Evolutionary conservation across 2,888 invertebrate genomes (phyloP).

Genomic region (Lottia gigantea): DNA sequence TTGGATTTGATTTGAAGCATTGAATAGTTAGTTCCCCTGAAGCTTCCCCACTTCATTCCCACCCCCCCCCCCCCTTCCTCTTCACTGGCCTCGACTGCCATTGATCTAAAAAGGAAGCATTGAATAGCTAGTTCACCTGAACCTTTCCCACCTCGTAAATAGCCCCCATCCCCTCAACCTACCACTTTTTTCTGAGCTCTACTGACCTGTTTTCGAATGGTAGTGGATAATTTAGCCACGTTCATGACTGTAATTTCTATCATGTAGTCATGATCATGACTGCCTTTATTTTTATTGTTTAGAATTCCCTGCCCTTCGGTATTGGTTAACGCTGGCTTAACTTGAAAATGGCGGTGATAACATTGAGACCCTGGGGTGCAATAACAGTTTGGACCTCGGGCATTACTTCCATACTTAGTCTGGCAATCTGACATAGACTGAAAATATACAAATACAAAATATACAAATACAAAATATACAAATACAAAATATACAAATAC

Average conservation of each 20-base stretch:
- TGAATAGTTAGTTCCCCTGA: too few species aligned
- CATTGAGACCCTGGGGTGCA: constrained; percentile 43
- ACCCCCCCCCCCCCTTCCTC: too few species aligned
- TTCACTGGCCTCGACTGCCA: too few species aligned
- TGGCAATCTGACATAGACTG: constrained; percentile 34
- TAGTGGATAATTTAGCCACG: constrained; percentile 38
- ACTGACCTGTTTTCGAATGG: constrained; percentile 34
- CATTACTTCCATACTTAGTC: constrained; percentile 23
- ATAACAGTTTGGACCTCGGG: constrained; percentile 42
- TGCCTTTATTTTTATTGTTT: constrained; percentile 30
- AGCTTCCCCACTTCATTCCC: too few species aligned
- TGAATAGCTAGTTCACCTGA: too few species aligned
- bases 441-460: neutral
- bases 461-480: too few species aligned
- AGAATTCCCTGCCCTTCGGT: constrained; percentile 25
- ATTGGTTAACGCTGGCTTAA: constrained; percentile 28
- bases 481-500: too few species aligned
- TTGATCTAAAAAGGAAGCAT: too few species aligned
- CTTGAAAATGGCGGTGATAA: constrained; percentile 41
- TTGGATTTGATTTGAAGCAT: too few species aligned
- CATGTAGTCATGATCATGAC: constrained; percentile 46
- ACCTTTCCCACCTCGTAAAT: too few species aligned
- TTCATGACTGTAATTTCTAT: constrained; percentile 43
- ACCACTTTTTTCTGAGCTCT: too few species aligned
- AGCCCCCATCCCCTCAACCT: too few species aligned